phyloP scores from a whole-genome alignment of 2,888 invertebrate species.

The Ochropleura plecta region DNA sequence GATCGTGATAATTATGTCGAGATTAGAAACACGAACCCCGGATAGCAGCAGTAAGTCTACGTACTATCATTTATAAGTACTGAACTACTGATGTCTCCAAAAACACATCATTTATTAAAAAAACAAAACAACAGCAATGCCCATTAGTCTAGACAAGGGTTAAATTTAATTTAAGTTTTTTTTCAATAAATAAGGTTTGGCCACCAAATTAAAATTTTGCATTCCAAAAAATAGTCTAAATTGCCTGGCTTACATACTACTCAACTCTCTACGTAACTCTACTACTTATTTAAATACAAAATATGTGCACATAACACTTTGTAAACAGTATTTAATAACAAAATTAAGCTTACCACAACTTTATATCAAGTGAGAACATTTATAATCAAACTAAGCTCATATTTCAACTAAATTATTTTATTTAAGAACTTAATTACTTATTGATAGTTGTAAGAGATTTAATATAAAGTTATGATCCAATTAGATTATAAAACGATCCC shows the following conservation, averaged over 20 bases:
- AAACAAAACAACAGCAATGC: neutral
- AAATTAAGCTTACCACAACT: constrained; percentile 4
- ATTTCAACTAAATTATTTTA: constrained; percentile 21
- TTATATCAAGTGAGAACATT: constrained; percentile 1
- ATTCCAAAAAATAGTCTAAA: neutral
- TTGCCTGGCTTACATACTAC: too few species aligned
- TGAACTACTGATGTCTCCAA: neutral
- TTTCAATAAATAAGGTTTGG: neutral
- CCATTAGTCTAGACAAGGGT: neutral
- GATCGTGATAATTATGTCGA: constrained; percentile 2
- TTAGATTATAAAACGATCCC: constrained; percentile 20
- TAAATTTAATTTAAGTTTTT: too few species aligned
- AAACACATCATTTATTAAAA: too few species aligned
- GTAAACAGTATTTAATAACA: neutral
- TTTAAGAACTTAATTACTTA: constrained; percentile 24
- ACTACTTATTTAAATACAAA: neutral
- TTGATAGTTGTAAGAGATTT: constrained; percentile 30
- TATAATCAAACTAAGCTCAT: constrained; percentile 7
- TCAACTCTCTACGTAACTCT: too few species aligned
- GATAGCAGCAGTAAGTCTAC: neutral
- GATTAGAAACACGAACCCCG: neutral
- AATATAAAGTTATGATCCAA: constrained; percentile 43
- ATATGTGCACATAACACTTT: constrained; percentile 8
- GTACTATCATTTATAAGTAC: neutral
- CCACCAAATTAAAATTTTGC: neutral